These are phyloP conservation scores for Melanargia galathea DNA, from an alignment of 2,888 invertebrate species.

Conservation along the genomic window DNA sequence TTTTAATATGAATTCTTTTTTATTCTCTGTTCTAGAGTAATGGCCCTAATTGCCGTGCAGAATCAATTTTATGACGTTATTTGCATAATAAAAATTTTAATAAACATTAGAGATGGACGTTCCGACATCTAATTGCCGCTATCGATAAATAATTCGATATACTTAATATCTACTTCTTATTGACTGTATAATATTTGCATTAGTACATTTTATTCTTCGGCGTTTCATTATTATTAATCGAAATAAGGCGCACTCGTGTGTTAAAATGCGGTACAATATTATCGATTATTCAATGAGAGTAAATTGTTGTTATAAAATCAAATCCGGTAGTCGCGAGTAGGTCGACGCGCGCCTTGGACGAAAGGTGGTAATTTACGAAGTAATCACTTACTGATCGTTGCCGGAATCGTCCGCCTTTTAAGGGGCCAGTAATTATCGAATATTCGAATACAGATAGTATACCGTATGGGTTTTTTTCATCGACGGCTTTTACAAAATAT, in stretches of 20 bases:
- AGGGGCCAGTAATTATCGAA: conserved; percentile 72
- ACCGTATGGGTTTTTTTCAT: conserved; percentile 55
- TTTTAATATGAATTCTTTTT: conserved; percentile 46
- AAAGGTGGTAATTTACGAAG: conserved; percentile 69
- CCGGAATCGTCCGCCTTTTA: conserved; percentile 67
- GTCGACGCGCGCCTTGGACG: conserved; percentile 38
- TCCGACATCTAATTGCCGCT: conserved; percentile 35
- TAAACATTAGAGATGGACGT: conserved; percentile 38
- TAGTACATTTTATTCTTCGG: conserved; percentile 14
- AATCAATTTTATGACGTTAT: conserved; percentile 64
- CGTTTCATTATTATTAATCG: conserved; percentile 1
- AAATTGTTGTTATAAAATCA: conserved; percentile 36
- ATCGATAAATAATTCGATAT: conserved; percentile 39
- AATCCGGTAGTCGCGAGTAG: conserved; percentile 56
- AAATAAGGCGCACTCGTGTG: conserved; percentile 29
- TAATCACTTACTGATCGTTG: conserved; percentile 68
- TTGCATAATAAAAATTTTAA: conserved; percentile 51
- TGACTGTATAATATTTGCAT: conserved; percentile 24
- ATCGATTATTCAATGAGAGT: conserved; percentile 35
- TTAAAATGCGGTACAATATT: conserved; percentile 34
- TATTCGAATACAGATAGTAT: conserved; percentile 60
- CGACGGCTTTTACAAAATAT: conserved; percentile 57
- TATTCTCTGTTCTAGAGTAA: conserved; percentile 52
- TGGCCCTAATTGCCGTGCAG: conserved; percentile 55
- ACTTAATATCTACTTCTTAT: conserved; percentile 13